Conservation (phyloP, 2,113 vertebrate genomes). For the Suncus etruscus region DNA sequence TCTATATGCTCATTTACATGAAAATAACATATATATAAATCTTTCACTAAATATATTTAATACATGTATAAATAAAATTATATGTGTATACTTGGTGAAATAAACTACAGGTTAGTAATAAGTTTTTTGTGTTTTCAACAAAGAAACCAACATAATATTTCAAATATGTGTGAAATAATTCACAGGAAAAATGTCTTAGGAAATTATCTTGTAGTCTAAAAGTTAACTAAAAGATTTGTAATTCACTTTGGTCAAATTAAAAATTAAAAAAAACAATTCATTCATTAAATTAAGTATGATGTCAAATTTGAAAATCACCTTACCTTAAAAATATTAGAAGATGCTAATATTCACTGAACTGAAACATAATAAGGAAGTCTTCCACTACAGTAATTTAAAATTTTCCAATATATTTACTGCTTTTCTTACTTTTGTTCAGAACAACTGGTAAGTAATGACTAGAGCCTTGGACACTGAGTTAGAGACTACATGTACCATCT, state of each 20-base stretch:
- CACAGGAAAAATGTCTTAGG: neutral
- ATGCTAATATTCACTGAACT: neutral
- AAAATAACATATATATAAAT: too few relatives aligned
- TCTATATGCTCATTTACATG: too few relatives aligned
- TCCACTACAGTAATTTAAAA: neutral
- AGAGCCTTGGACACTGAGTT: neutral
- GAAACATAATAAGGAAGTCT: neutral
- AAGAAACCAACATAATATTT: conserved; percentile 32
- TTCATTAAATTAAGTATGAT: neutral
- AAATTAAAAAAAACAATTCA: neutral
- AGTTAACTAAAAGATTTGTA: neutral
- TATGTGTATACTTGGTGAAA: neutral
- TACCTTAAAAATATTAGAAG: neutral
- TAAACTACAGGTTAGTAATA: neutral
- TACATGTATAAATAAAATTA: neutral
- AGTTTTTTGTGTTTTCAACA: neutral
- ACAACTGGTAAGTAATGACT: neutral
- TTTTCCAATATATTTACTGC: neutral
- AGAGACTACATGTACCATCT: neutral
- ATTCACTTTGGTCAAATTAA: too few relatives aligned
- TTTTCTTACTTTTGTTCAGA: neutral
- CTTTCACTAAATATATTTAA: neutral
- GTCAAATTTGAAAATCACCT: neutral
- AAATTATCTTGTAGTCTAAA: neutral
- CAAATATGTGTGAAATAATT: conserved; percentile 39